These are phyloP conservation scores for Lagorchestes hirsutus DNA, from an alignment of 2,797 vertebrate species.

Conservation along the genomic window DNA sequence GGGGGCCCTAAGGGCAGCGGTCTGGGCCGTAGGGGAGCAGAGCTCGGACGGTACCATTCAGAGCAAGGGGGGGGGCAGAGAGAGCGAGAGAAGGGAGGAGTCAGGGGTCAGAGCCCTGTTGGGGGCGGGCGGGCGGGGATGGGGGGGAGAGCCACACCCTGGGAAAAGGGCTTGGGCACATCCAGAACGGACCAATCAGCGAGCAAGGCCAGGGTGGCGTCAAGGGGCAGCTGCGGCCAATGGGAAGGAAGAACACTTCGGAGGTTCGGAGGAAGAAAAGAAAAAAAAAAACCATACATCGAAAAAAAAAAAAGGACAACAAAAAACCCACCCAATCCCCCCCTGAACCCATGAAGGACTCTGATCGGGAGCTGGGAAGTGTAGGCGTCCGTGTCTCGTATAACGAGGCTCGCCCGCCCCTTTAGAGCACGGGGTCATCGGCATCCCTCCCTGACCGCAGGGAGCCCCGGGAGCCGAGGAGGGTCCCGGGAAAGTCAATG, in stretches of 20 bases:
- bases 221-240: conserved; percentile 79
- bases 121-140: conserved; percentile 59
- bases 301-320: background rate
- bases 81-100: conserved; percentile 70
- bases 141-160: conserved; percentile 78
- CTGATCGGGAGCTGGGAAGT: conserved; percentile 71
- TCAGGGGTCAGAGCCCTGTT: conserved; percentile 76
- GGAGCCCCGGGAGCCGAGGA: conserved; percentile 48
- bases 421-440: conserved; percentile 52
- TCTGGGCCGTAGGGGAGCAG: conserved; percentile 64
- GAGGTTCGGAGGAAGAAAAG: conserved; percentile 82
- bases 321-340: conserved; percentile 11
- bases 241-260: conserved; percentile 81
- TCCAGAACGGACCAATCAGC: conserved; percentile 78
- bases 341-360: conserved; percentile 78
- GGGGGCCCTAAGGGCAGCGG: conserved; percentile 80
- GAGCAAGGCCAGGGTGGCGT: conserved; percentile 78
- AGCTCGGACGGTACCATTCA: conserved; percentile 80
- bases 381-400: conserved; percentile 63
- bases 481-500: conserved; percentile 74
- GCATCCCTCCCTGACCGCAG: conserved; percentile 61
- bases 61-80: conserved; percentile 62
- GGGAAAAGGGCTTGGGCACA: conserved; percentile 81
- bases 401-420: conserved; percentile 31
- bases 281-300: conserved; percentile 48